Conservation (phyloP, 2,113 vertebrate species). For the Saimiri boliviensis region DNA sequence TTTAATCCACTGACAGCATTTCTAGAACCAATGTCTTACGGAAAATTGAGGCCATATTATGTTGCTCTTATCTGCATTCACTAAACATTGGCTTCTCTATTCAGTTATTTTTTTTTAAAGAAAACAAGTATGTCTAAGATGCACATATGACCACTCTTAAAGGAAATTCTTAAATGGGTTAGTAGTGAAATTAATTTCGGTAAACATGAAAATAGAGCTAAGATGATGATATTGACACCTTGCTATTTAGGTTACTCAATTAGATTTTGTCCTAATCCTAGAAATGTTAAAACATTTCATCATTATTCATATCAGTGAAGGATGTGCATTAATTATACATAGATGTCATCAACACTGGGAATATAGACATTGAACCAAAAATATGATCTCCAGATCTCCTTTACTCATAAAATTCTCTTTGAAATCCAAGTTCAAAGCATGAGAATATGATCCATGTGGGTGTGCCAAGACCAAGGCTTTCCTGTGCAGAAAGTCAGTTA, state of each 20-base stretch:
- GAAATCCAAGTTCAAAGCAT: background rate
- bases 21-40: background rate
- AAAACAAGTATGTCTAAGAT: background rate
- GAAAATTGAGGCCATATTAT: background rate
- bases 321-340: background rate
- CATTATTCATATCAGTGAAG: background rate
- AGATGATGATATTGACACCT: background rate
- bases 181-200: background rate
- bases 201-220: background rate
- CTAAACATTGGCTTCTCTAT: background rate
- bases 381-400: background rate
- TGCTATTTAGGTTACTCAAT: background rate
- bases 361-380: background rate
- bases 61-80: background rate
- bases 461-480: background rate
- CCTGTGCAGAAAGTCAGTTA: background rate
- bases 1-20: background rate
- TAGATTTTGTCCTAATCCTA: background rate
- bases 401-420: background rate
- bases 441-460: background rate
- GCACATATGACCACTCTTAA: background rate
- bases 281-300: background rate
- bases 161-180: background rate
- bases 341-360: background rate
- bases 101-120: background rate